Base-by-base conservation (phyloP, 2,113 vertebrate species). In the Plecotus auritus region DNA sequence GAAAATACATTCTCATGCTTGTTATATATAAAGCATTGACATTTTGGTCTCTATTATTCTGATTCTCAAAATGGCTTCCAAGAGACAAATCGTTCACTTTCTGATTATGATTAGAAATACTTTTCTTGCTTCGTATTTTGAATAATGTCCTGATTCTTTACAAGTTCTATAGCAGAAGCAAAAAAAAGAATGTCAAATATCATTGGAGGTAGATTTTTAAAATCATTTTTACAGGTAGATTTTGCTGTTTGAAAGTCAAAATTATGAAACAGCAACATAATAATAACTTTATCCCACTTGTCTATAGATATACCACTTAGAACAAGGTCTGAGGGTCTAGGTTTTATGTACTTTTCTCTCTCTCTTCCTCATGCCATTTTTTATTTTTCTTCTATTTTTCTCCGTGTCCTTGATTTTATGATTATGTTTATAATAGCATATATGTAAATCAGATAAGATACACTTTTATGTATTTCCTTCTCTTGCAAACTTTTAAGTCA, bases 1-100 rank as follows among this genome's bases (percentile, higher is more conserved):
- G 95, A 95, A 97, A 93, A 97, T 97, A 84, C 94, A 87, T 92
- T 47, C 95, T 95, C 30, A 35, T 84, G 67, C 94, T 96, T 94
- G 80, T 94, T 95, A 96, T 89, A 91, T 89, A 86, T 92, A 95
- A 97, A 95, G 16, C 92, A 94, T 93, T 96, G 96, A 97, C 95
- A 89, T 94, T 96, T 95, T 85, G 13, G 42, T 88, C 17, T 95
- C 73, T 88, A 61, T 88, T 96, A 95, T 92, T 94, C n/a, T 84
- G 54, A 86, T 49, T 85, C 77, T 95, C 88, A 95, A 96, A 96
- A 96, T 95, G 96, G 64, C 32, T 90, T 76, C 92, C 73, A 54
- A 92, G 81, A 96, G 95, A 96, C 82, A 97, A 96, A 96, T 97
- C 76, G 92, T 59, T 92, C 45, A 20, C n/a, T 85, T 93, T 61